Base-by-base conservation (phyloP, 2,888 invertebrate species). In the Microctonus hyperodae region DNA sequence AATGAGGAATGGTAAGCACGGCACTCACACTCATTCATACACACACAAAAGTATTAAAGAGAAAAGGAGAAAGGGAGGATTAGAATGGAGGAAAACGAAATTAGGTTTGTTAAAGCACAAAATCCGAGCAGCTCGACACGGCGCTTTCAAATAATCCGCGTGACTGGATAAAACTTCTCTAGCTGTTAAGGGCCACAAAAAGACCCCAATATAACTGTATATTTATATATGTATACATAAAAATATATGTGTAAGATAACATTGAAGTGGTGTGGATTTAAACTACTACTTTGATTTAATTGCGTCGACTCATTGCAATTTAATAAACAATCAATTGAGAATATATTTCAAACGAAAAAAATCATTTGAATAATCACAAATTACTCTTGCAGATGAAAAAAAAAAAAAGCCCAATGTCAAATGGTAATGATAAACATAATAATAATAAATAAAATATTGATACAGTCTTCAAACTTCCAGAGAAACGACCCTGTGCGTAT, bases 21-120 rank as follows among this genome's bases (percentile, higher is more conserved):
- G 4, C 16, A 20, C 16, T 16, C 2, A 16, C 16, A 20, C 7
- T 5, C 44, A 44, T n/a, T 44, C 44, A 44, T n/a, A 16, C 16
- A 16, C 16, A 53, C 16, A 35, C 50, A 16, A 22, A 51, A 51
- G 44, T 57, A 61, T 35, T 25, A 28, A 37, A 50, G 61, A 55
- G 61, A 60, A 68, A 60, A 57, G 53, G 51, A 33, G 37, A 25
- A 63, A 23, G 37, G 20, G 53, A 25, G 31, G 59, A 20, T 23
- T 48, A 33, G 25, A 57, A 59, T 50, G 16, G 63, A 22, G 56
- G 4, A 16, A 51, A 60, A 37, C 40, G 35, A 65, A 65, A 64
- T 64, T 64, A 64, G 64, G 48, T 64, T 64, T 64, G 64, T 64
- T 64, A 64, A 57, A 64, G 57, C 48, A 57, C 20, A 64, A 64